Evolutionary conservation across 1,140 invertebrate genomes (phyloP), one percentile per base, ranked within the genome.

Genomic region (Leptoteleia sp.): DNA sequence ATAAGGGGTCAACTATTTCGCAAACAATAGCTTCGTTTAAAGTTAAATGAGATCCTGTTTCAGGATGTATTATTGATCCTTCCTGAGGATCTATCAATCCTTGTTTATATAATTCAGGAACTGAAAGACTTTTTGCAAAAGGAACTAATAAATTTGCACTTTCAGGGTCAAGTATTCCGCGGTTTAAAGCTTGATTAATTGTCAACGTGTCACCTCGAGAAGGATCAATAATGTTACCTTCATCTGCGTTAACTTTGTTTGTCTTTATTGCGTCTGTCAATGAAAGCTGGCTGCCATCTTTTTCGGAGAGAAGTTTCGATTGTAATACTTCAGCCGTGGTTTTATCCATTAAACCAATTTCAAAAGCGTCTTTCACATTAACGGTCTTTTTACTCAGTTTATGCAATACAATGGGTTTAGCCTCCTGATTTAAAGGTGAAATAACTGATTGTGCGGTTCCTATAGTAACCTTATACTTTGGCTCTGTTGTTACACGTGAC

Each of bases 51-150:
- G 89, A 91, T 4, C 96, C 96, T 12, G 94, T 96, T 91, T 97
- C 96, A 5, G 97, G 97, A 89, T 99, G 96, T 57, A 97, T 93
- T 71, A 99, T 94, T 86, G 94, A 95, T 55, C 93, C 93, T 29
- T 93, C 93, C 12, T 91, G 83, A n/a, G 92, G 90, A 87, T 97
- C 94, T 68, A 96, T 92, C 9, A 98, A 90, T 61, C 96, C 97
- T 88, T 96, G 95, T 75, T 93, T 91, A 37, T 96, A 91, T 52
- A 97, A 89, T 89, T 95, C 95, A 11, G 96, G 93, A 65, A 98
- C 89, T 13, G 95, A 94, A 25, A 98, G 86, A 85, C 94, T 95
- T 83, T 93, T 93, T 33, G 93, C 95, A 72, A 96, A 84, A 25
- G 97, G 96, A 80, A 98, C 91, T 22, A 98, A 88, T 84, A 95